These are phyloP conservation scores for Drosophila ambigua DNA, from an alignment of 1,140 invertebrate species.

Conservation along the genomic window DNA sequence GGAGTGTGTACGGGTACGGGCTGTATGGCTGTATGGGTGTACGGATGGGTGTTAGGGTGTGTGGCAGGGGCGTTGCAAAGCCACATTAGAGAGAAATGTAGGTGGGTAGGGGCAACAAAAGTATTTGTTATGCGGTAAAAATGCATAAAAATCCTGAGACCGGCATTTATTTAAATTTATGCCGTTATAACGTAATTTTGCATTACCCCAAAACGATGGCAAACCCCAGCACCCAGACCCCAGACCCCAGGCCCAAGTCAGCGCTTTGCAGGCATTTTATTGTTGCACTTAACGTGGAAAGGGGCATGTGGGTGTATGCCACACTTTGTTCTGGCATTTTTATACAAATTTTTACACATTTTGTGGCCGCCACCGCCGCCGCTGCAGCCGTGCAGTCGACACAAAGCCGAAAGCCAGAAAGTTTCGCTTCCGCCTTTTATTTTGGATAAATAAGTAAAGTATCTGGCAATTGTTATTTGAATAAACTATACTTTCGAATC, in stretches of 20 bases:
- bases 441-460: constrained; percentile 79
- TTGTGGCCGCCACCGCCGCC: constrained; percentile 16
- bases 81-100: constrained; percentile 65
- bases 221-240: constrained; percentile 8
- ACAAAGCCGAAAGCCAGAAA: constrained; percentile 62
- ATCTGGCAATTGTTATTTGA: constrained; percentile 78
- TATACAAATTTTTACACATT: constrained; percentile 64
- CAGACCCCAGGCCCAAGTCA: constrained; percentile 37
- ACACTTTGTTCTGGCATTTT: constrained; percentile 65
- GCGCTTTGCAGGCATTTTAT: constrained; percentile 63
- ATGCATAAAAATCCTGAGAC: constrained; percentile 84
- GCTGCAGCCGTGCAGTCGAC: not conserved
- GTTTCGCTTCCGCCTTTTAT: constrained; percentile 55
- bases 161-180: constrained; percentile 84
- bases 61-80: constrained; percentile 50
- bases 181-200: constrained; percentile 83
- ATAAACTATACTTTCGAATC: constrained; percentile 48
- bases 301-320: constrained; percentile 28
- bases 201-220: constrained; percentile 78
- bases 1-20: constrained; percentile 17
- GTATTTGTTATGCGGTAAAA: constrained; percentile 84
- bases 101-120: constrained; percentile 66
- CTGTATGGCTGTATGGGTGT: too few species aligned
- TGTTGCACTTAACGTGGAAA: constrained; percentile 49
- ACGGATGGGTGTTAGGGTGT: constrained; percentile 12